Conservation (phyloP, 1,140 invertebrate species). For the Leptopilina clavipes region DNA sequence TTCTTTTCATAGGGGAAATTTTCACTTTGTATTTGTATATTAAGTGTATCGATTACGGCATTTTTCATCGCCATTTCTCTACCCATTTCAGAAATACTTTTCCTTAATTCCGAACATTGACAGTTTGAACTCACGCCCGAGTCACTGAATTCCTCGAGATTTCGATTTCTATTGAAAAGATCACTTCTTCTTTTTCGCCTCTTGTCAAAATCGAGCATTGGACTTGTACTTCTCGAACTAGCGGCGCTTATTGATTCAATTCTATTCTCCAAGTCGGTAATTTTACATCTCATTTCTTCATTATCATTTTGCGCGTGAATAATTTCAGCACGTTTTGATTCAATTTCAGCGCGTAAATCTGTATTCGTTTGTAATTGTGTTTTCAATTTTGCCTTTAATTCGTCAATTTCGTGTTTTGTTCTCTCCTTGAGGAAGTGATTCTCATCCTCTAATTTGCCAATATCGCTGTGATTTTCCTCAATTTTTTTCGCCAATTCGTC, state of each 20-base stretch:
- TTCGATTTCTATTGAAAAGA: constrained; percentile 62
- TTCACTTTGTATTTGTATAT: constrained; percentile 63
- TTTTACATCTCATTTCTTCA: constrained; percentile 49
- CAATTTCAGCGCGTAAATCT: constrained; percentile 37
- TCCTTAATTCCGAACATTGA: constrained; percentile 51
- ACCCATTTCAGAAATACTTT: constrained; percentile 61
- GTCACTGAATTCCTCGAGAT: constrained; percentile 52
- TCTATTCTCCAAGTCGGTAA: constrained; percentile 52
- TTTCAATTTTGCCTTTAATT: constrained; percentile 21
- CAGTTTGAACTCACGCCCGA: constrained; percentile 38
- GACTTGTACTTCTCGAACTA: constrained; percentile 57
- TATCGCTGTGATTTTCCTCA: constrained; percentile 48
- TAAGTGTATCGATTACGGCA: constrained; percentile 62
- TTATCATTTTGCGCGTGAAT: constrained; percentile 38
- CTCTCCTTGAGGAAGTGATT: constrained; percentile 12
- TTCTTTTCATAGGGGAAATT: constrained; percentile 64
- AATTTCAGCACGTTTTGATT: constrained; percentile 12
- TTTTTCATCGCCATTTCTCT: constrained; percentile 61
- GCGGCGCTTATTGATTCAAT: constrained; percentile 47
- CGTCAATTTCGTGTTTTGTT: background rate
- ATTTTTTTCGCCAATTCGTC: constrained; percentile 59
- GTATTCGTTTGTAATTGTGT: constrained; percentile 38
- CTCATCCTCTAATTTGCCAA: constrained; percentile 36
- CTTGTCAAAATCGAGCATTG: constrained; percentile 49
- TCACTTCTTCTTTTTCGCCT: constrained; percentile 59